Percentiles rank a stretch among this genome's conserved stretches.
Evolutionary conservation across 2,888 invertebrate species (phyloP).

Genomic region (Andrena bicolor): DNA sequence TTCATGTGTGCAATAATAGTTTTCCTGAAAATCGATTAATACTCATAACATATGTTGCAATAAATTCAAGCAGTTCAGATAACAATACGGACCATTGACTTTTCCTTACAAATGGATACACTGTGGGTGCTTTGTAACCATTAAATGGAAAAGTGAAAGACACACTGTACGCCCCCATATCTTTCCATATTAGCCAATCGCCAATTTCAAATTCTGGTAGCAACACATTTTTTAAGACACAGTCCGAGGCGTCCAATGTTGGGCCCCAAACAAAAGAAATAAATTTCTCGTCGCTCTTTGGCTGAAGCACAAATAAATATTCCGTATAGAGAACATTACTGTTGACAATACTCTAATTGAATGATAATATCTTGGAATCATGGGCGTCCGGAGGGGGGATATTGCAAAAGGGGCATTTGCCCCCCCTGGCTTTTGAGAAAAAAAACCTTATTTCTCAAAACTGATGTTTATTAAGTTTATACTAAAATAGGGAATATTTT

Average conservation of each 20-base stretch:
- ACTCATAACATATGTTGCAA: not conserved
- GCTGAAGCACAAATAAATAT: conserved; percentile 38
- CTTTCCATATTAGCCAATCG: conserved; percentile 88
- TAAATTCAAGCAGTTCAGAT: not conserved
- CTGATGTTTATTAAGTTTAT: not conserved
- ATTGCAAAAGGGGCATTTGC: not conserved
- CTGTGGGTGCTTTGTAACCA: conserved; percentile 86
- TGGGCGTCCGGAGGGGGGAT: not conserved
- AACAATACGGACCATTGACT: conserved; percentile 60
- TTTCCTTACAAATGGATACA: conserved; percentile 82
- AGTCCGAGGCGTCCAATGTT: conserved; percentile 88
- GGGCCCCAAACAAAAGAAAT: conserved; percentile 87
- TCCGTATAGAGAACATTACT: not conserved
- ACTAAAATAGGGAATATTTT: not conserved
- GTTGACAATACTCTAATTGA: too few relatives aligned
- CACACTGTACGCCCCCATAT: conserved; percentile 89
- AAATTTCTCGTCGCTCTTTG: conserved; percentile 68
- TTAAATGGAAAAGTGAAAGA: conserved; percentile 87
- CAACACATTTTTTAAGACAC: conserved; percentile 84
- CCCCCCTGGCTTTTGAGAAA: too few relatives aligned
- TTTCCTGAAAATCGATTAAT: too few relatives aligned
- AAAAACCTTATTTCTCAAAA: not conserved
- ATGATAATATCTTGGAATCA: not conserved
- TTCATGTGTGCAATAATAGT: not conserved
- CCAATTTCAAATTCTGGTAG: conserved; percentile 87